phyloP scores from a whole-genome alignment of 2,888 invertebrate species.

The Alcis repandata region DNA sequence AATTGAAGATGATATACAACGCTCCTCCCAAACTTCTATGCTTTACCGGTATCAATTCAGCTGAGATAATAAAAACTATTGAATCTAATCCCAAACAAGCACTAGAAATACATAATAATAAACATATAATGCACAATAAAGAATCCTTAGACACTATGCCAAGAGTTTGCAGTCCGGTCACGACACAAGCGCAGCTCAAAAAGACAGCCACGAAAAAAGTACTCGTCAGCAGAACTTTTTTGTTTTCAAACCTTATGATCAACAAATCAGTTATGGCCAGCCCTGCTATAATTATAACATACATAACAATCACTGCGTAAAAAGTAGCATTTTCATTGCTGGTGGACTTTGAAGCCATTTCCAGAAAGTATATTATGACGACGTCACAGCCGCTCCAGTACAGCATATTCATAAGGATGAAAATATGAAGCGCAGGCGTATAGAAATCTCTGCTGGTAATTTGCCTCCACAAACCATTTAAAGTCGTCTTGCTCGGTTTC shows the following conservation, averaged over 20 bases:
- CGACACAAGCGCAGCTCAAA: constrained; percentile 2
- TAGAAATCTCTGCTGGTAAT: constrained; percentile 36
- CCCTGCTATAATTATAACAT: constrained; percentile 19
- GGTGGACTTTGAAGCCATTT: constrained; percentile 29
- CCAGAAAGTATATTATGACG: constrained; percentile 26
- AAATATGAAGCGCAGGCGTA: constrained; percentile 31
- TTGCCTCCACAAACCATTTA: constrained; percentile 6
- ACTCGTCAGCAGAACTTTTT: constrained; percentile 12
- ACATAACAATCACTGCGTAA: constrained; percentile 21
- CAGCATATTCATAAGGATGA: constrained; percentile 21
- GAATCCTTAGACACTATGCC: constrained; percentile 23
- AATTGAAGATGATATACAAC: constrained; percentile 26
- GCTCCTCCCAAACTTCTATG: constrained; percentile 38
- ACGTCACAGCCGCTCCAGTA: constrained; percentile 39
- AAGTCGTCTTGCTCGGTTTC: not conserved
- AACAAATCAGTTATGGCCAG: constrained; percentile 12
- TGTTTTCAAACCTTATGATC: constrained; percentile 11
- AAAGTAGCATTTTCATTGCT: constrained; percentile 22
- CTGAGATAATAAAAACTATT: constrained; percentile 19
- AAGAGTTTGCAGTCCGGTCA: constrained; percentile 12
- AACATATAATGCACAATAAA: constrained; percentile 14
- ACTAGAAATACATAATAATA: constrained; percentile 15
- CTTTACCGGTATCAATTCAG: constrained; percentile 42
- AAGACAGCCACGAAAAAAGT: constrained; percentile 13
- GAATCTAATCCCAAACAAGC: constrained; percentile 19